Percentiles rank a stretch among this genome's conserved stretches.
These are phyloP conservation scores for Caenorhabditis panamensis DNA, from an alignment of 2,888 invertebrate species.

Conservation along the genomic window DNA sequence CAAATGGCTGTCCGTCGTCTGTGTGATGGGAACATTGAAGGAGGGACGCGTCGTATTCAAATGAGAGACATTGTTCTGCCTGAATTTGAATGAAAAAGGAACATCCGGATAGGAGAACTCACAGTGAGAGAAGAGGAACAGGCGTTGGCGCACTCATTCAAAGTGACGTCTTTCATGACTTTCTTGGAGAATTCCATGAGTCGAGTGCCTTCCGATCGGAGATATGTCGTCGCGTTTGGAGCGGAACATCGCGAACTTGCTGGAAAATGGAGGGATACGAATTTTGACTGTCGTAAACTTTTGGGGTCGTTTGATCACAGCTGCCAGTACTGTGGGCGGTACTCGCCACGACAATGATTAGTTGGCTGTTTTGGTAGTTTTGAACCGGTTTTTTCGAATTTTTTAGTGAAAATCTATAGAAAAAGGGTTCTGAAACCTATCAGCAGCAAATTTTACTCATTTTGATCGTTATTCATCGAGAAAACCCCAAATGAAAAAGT, in stretches of 20 bases:
- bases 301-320: too few relatives aligned
- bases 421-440: too few relatives aligned
- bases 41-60: constrained; percentile 77
- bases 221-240: constrained; percentile 75
- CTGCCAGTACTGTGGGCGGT: too few relatives aligned
- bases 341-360: too few relatives aligned
- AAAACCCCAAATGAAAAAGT: too few relatives aligned
- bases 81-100: constrained; percentile 1
- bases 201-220: constrained; percentile 75
- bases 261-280: constrained; percentile 18
- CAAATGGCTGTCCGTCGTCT: constrained; percentile 76
- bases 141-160: constrained; percentile 75
- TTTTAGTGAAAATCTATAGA: too few relatives aligned
- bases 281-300: too few relatives aligned
- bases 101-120: background rate
- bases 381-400: too few relatives aligned
- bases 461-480: too few relatives aligned
- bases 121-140: constrained; percentile 64
- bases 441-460: too few relatives aligned
- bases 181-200: constrained; percentile 74
- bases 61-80: constrained; percentile 74
- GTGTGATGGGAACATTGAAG: constrained; percentile 75
- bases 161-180: constrained; percentile 72
- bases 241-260: constrained; percentile 64
- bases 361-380: too few relatives aligned